phyloP scores from a whole-genome alignment of 2,113 vertebrate species.

The Heterocephalus glaber region DNA sequence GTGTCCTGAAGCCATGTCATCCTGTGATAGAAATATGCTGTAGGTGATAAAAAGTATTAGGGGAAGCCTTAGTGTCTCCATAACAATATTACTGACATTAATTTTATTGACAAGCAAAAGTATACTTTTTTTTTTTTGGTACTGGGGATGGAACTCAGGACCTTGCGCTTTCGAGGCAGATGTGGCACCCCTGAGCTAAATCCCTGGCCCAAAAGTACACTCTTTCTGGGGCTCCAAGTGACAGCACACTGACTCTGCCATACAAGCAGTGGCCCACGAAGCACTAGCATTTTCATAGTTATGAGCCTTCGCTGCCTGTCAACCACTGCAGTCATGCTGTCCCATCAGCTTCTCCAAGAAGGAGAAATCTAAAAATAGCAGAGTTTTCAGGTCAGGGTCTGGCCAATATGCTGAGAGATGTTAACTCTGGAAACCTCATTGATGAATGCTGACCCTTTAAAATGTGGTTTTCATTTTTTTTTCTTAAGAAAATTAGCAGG shows the following conservation, averaged over 20 bases:
- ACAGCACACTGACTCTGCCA: not conserved
- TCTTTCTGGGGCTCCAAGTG: not conserved
- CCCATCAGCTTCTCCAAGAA: conserved; percentile 16
- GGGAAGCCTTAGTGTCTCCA: not conserved
- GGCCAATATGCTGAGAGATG: not conserved
- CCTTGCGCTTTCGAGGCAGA: too few relatives aligned
- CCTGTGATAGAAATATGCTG: not conserved
- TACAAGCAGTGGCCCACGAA: not conserved
- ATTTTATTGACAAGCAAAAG: conserved; percentile 15
- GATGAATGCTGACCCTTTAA: conserved; percentile 25
- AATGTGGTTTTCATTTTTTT: conserved; percentile 40
- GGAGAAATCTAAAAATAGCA: conserved; percentile 31
- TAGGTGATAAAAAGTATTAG: not conserved
- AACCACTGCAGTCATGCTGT: not conserved
- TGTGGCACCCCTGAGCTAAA: too few relatives aligned
- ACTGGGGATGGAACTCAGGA: too few relatives aligned
- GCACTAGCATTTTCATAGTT: not conserved
- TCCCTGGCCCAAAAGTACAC: too few relatives aligned
- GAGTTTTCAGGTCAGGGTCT: not conserved
- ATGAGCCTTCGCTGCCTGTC: conserved; percentile 54
- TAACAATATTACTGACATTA: not conserved
- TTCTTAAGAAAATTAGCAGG: conserved; percentile 54
- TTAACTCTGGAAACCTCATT: not conserved
- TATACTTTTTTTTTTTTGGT: not conserved
- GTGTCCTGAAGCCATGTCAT: not conserved